A percentile compares a stretch with the other conserved stretches of the same genome.
phyloP scores from a whole-genome alignment of 2,888 invertebrate genomes.

The Lobophora halterata region DNA sequence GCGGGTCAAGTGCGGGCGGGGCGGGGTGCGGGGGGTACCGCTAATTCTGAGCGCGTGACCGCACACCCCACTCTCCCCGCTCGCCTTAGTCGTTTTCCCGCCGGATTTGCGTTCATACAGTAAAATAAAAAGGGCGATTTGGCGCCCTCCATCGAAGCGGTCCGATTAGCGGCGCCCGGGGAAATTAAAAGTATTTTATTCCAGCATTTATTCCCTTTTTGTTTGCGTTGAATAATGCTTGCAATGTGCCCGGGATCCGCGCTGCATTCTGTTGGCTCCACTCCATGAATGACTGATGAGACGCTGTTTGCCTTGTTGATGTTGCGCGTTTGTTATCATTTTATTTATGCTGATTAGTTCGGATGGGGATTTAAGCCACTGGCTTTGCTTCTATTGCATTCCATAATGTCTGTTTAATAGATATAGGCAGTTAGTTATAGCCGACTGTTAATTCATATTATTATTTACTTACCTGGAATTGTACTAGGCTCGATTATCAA shows the following conservation, averaged over 20 bases:
- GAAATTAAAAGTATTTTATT: slow-evolving; percentile 80
- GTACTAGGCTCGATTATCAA: too few species aligned
- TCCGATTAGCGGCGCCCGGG: slow-evolving; percentile 78
- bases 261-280: slow-evolving; percentile 27
- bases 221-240: slow-evolving; percentile 63
- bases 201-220: slow-evolving; percentile 75
- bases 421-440: too few species aligned
- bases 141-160: slow-evolving; percentile 74
- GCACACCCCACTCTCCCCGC: slow-evolving; percentile 44
- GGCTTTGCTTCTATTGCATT: not conserved
- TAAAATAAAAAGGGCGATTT: slow-evolving; percentile 79
- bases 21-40: slow-evolving; percentile 44
- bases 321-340: slow-evolving; percentile 33
- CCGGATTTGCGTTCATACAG: slow-evolving; percentile 77
- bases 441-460: too few species aligned
- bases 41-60: slow-evolving; percentile 74
- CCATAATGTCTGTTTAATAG: too few species aligned
- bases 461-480: too few species aligned
- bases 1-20: slow-evolving; percentile 60
- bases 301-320: slow-evolving; percentile 36
- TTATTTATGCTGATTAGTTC: slow-evolving; percentile 29
- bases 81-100: slow-evolving; percentile 64
- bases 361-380: slow-evolving; percentile 17
- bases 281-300: slow-evolving; percentile 37
- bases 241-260: slow-evolving; percentile 37